Percentiles rank a stretch among this genome's conserved stretches.
Conservation (phyloP, 2,888 invertebrate species). For the Tenthredo mesomela region DNA sequence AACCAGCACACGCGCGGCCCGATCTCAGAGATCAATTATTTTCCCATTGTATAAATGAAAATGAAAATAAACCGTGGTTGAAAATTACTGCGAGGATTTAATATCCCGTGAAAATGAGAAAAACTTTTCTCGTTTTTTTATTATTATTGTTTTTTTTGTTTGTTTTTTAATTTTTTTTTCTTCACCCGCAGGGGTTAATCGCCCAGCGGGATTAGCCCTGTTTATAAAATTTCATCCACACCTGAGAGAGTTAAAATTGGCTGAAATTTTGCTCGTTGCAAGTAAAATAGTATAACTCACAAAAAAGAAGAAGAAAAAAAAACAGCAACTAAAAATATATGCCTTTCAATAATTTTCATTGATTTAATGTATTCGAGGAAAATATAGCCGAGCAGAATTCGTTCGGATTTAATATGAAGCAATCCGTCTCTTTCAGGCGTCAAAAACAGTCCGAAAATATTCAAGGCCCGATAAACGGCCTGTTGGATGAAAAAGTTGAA, state of each 20-base stretch:
- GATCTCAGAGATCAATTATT: background rate
- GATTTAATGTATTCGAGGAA: background rate
- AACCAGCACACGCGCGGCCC: background rate
- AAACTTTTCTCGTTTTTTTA: background rate
- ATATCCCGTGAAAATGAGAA: constrained; percentile 3
- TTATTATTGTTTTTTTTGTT: background rate
- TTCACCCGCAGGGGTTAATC: background rate
- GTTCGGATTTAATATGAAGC: constrained; percentile 25
- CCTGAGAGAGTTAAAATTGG: background rate
- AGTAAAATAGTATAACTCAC: background rate
- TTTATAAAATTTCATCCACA: background rate
- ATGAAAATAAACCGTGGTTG: background rate
- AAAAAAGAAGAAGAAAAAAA: background rate
- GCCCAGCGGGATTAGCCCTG: background rate
- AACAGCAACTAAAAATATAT: background rate
- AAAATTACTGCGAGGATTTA: background rate
- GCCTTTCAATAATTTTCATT: background rate
- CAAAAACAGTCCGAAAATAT: constrained; percentile 22
- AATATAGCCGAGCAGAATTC: background rate
- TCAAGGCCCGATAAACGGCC: background rate
- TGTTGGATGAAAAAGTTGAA: constrained; percentile 3
- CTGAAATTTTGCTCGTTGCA: background rate
- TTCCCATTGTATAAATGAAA: background rate
- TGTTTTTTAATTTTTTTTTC: background rate
- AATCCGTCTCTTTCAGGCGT: constrained; percentile 29